These are phyloP conservation scores for Zaprionus africanus DNA, from an alignment of 1,140 invertebrate species.

Conservation along the genomic window DNA sequence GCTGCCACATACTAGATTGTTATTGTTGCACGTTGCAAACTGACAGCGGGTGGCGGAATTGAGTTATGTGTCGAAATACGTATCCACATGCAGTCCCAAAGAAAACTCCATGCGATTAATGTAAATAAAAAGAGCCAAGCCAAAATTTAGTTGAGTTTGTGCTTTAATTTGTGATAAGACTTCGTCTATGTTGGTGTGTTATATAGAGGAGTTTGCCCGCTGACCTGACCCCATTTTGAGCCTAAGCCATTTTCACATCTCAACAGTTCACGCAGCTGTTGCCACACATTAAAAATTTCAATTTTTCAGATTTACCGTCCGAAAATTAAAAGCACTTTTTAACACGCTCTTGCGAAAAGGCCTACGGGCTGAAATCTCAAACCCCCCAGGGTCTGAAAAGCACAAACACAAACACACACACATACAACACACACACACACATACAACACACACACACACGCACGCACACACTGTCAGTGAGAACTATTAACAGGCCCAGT, in stretches of 20 bases:
- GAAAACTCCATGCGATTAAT: constrained; percentile 1
- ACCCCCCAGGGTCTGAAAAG: neutral
- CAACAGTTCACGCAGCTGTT: constrained; percentile 54
- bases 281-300: constrained; percentile 51
- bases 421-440: constrained; percentile 1
- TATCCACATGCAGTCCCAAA: constrained; percentile 40
- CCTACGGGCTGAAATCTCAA: constrained; percentile 19
- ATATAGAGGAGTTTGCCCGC: constrained; percentile 7
- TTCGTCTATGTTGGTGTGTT: neutral
- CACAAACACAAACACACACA: constrained; percentile 2
- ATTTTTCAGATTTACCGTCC: constrained; percentile 28
- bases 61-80: constrained; percentile 58
- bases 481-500: constrained; percentile 45
- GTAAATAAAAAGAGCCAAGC: constrained; percentile 1
- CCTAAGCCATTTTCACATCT: constrained; percentile 10
- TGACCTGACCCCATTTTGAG: constrained; percentile 45
- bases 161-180: neutral
- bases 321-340: constrained; percentile 31
- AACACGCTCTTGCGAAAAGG: constrained; percentile 31
- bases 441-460: neutral
- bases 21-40: constrained; percentile 28
- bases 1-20: constrained; percentile 33
- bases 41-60: constrained; percentile 65
- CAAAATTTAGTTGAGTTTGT: neutral
- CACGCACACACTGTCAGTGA: constrained; percentile 1